Evolutionary conservation across 2,888 invertebrate genomes (phyloP).

Genomic region (Caenorhabditis afra): DNA sequence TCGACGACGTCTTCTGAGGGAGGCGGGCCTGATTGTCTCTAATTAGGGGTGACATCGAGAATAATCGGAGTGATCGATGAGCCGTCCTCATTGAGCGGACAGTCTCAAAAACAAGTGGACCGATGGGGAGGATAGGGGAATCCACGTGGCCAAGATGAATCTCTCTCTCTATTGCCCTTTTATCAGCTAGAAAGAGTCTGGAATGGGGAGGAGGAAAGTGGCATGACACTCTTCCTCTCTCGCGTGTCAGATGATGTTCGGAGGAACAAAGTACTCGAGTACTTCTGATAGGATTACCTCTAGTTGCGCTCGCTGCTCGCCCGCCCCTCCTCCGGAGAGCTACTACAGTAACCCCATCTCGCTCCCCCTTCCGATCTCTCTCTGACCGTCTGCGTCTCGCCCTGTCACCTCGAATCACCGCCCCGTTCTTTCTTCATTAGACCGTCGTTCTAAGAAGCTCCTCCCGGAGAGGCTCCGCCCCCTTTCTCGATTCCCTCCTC

Average conservation of each 20-base stretch:
- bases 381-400: conserved; percentile 1
- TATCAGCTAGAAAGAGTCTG: conserved; percentile 5
- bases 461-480: conserved; percentile 20
- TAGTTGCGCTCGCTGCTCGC: too few species aligned
- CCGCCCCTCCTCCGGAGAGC: too few species aligned
- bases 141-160: too few species aligned
- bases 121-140: too few species aligned
- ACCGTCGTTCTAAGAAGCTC: conserved; percentile 17
- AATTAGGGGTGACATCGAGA: conserved; percentile 55
- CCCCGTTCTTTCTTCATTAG: conserved; percentile 44
- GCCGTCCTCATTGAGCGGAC: conserved; percentile 46
- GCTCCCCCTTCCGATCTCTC: neutral
- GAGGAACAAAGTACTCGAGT: conserved; percentile 16
- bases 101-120: conserved; percentile 27
- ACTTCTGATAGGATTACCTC: conserved; percentile 1
- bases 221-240: neutral
- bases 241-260: conserved; percentile 8
- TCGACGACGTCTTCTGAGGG: too few species aligned
- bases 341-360: conserved; percentile 4
- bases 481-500: conserved; percentile 5
- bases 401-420: conserved; percentile 50
- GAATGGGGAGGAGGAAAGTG: conserved; percentile 5
- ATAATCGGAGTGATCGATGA: conserved; percentile 59
- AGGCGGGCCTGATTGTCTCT: conserved; percentile 18
- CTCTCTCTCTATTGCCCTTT: conserved; percentile 1